phyloP scores from a whole-genome alignment of 1,140 invertebrate species.

The Rhagoletis zephyria region DNA sequence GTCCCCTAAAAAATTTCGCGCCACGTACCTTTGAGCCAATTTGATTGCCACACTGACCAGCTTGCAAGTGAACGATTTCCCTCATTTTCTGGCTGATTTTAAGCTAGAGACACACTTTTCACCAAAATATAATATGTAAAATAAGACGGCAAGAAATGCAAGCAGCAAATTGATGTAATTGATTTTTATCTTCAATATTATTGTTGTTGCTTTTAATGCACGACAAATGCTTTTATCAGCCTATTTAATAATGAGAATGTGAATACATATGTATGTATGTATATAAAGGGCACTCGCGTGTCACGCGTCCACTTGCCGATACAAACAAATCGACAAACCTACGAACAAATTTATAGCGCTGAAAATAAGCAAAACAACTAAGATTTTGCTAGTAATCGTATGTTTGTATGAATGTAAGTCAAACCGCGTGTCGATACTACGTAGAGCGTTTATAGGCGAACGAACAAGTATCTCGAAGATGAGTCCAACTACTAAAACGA shows the following conservation, averaged over 20 bases:
- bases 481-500: slow-evolving; percentile 33
- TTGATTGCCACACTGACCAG: slow-evolving; percentile 94
- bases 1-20: not conserved
- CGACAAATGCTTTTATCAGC: not conserved
- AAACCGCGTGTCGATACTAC: not conserved
- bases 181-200: slow-evolving; percentile 3
- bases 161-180: slow-evolving; percentile 41
- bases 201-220: not conserved
- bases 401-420: not conserved
- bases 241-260: not conserved
- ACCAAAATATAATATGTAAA: not conserved
- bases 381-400: not conserved
- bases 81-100: slow-evolving; percentile 78
- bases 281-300: slow-evolving; percentile 7
- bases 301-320: slow-evolving; percentile 27
- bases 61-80: slow-evolving; percentile 94
- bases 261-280: not conserved
- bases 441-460: not conserved
- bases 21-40: slow-evolving; percentile 90
- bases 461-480: slow-evolving; percentile 49
- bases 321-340: slow-evolving; percentile 7
- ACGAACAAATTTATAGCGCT: slow-evolving; percentile 11
- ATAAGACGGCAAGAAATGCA: not conserved
- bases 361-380: slow-evolving; percentile 8
- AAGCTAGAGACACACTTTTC: slow-evolving; percentile 13